These are phyloP conservation scores for Omphaloscelis lunosa DNA, from an alignment of 2,888 invertebrate species.

Conservation along the genomic window DNA sequence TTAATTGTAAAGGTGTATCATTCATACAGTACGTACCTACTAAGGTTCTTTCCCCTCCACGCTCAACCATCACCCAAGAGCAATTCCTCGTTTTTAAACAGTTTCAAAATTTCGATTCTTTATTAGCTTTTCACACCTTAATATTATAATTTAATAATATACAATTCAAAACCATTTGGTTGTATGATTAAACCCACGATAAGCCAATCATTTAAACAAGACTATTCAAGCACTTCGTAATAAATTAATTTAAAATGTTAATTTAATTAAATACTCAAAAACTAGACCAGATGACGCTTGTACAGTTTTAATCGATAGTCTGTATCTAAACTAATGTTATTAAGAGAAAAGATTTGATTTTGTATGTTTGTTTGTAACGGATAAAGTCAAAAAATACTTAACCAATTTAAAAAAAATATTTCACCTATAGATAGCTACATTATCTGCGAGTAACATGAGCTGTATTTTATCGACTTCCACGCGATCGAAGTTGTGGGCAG, in stretches of 20 bases:
- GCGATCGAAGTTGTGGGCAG: too few relatives aligned
- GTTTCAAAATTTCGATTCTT: background rate
- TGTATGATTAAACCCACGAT: conserved; percentile 3
- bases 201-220: background rate
- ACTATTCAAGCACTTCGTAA: conserved; percentile 10
- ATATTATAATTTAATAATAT: conserved; percentile 11
- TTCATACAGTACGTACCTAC: background rate
- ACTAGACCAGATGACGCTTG: conserved; percentile 16
- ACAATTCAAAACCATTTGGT: conserved; percentile 4
- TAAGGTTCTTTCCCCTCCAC: conserved; percentile 18
- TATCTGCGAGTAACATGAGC: too few relatives aligned
- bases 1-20: background rate
- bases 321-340: background rate
- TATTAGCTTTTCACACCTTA: conserved; percentile 2
- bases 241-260: conserved; percentile 19
- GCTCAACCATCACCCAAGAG: background rate
- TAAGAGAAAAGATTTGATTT: too few relatives aligned
- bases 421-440: too few relatives aligned
- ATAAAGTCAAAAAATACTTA: too few relatives aligned
- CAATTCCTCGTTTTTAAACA: background rate
- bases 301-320: background rate
- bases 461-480: too few relatives aligned
- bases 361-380: too few relatives aligned
- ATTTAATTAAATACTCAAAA: conserved; percentile 17
- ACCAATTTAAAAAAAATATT: too few relatives aligned